Evolutionary conservation across 2,797 vertebrate genomes (phyloP).

Genomic region (Perodicticus potto): DNA sequence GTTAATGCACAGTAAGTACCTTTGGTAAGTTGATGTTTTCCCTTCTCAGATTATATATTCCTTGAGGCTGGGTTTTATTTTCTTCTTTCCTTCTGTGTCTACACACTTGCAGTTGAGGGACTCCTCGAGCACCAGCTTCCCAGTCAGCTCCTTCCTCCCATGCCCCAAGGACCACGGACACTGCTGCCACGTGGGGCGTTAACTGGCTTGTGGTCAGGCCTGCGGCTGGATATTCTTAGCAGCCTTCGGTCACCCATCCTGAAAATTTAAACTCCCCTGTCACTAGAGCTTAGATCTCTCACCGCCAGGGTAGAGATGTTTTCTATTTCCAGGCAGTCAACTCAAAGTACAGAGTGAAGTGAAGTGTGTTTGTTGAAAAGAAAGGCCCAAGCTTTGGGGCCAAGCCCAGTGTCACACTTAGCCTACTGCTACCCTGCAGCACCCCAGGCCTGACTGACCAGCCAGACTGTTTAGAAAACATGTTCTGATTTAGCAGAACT

Average conservation of each 20-base stretch:
- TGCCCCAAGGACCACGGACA: conserved; percentile 18
- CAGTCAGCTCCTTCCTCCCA: neutral
- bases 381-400: conserved; percentile 50
- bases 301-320: neutral
- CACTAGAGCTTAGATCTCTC: conserved; percentile 65
- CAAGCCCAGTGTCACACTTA: conserved; percentile 56
- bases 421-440: conserved; percentile 55
- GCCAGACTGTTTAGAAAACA: conserved; percentile 71
- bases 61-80: neutral
- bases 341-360: neutral
- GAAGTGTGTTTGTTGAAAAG: conserved; percentile 3
- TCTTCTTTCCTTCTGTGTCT: neutral
- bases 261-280: conserved; percentile 63
- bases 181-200: conserved; percentile 9
- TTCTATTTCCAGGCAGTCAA: conserved; percentile 62
- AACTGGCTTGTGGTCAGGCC: conserved; percentile 71
- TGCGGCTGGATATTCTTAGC: conserved; percentile 73
- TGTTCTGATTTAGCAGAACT: conserved; percentile 57
- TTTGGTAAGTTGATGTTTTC: neutral
- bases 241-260: conserved; percentile 52
- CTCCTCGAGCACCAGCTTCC: neutral
- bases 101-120: neutral
- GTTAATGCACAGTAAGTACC: neutral
- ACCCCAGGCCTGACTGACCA: conserved; percentile 11
- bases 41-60: neutral